These are phyloP conservation scores for Diachasma alloeum DNA, from an alignment of 1,140 invertebrate species.

Conservation along the genomic window DNA sequence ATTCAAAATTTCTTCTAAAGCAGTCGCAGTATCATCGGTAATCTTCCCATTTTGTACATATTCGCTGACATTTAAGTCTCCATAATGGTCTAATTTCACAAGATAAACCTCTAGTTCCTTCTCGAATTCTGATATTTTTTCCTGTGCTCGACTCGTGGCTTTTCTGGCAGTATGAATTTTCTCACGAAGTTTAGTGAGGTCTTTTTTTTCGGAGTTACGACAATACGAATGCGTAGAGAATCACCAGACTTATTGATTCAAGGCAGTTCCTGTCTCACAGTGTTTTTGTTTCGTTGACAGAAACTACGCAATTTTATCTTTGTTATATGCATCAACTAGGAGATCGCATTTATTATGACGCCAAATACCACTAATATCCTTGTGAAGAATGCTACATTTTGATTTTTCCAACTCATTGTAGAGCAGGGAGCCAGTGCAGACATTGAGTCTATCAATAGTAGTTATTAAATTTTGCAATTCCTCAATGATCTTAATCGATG, in stretches of 20 bases:
- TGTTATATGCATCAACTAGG: background rate
- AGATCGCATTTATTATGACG: background rate
- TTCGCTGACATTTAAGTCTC: background rate
- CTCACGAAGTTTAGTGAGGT: background rate
- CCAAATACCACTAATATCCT: background rate
- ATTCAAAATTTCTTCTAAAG: background rate
- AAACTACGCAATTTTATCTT: background rate
- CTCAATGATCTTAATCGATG: background rate
- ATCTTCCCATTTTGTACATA: background rate
- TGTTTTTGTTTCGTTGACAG: background rate
- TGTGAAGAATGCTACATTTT: background rate
- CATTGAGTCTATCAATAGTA: background rate
- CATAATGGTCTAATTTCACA: background rate
- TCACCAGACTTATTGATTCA: background rate
- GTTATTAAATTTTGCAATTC: background rate
- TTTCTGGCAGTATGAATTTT: background rate
- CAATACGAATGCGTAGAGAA: background rate
- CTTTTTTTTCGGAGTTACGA: background rate
- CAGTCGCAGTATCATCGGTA: background rate
- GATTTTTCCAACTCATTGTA: background rate
- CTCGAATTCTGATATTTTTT: background rate
- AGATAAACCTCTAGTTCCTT: background rate
- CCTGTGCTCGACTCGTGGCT: background rate
- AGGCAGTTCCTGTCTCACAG: background rate
- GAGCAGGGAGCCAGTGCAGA: background rate